These are phyloP conservation scores for Aplysia californica DNA, from an alignment of 1,140 invertebrate species.

Conservation along the genomic window DNA sequence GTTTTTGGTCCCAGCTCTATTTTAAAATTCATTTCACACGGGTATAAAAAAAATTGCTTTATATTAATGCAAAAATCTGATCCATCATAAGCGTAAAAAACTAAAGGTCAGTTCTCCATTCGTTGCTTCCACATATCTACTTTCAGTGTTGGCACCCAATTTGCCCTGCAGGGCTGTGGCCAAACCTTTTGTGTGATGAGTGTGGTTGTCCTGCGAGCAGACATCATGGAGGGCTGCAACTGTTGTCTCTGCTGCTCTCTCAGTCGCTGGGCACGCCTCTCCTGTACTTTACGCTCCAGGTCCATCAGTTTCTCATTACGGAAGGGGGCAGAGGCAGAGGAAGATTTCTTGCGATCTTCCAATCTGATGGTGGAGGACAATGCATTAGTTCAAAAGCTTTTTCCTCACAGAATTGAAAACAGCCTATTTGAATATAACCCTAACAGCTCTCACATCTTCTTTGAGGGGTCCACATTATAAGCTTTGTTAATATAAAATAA, in stretches of 20 bases:
- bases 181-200: constrained; percentile 59
- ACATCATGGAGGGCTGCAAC: constrained; percentile 31
- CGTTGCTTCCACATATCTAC: no score
- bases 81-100: no score
- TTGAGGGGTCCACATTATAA: neutral
- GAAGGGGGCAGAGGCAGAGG: constrained; percentile 34
- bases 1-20: no score
- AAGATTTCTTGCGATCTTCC: constrained; percentile 52
- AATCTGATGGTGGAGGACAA: constrained; percentile 40
- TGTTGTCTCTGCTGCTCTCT: constrained; percentile 45
- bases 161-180: no score
- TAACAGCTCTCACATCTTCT: neutral
- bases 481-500: neutral
- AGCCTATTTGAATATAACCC: neutral
- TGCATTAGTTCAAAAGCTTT: neutral
- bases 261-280: constrained; percentile 47
- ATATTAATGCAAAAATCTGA: no score
- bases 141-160: no score
- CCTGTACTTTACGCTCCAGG: constrained; percentile 53
- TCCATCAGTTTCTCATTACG: constrained; percentile 52
- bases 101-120: no score
- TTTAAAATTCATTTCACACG: no score
- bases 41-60: no score
- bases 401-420: neutral
- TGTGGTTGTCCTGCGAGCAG: constrained; percentile 39